phyloP scores from a whole-genome alignment of 2,888 invertebrate genomes.

The Amphipoea oculea region DNA sequence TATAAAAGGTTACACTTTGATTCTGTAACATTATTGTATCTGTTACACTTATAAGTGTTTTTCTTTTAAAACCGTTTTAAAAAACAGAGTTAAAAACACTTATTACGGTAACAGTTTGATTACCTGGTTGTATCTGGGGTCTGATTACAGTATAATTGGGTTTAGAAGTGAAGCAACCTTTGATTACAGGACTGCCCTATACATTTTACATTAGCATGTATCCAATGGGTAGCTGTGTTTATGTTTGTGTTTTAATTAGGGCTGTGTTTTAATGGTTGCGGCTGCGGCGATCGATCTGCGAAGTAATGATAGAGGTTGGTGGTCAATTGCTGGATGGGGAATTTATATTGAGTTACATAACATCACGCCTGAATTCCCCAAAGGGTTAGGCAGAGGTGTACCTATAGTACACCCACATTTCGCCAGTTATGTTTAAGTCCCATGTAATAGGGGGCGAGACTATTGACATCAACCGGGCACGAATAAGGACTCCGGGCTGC shows the following conservation, averaged over 20 bases:
- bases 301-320: not conserved
- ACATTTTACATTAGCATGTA: not conserved
- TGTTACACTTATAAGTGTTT: too few species aligned
- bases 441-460: not conserved
- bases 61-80: too few species aligned
- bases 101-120: too few species aligned
- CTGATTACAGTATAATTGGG: not conserved
- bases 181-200: not conserved
- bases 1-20: too few species aligned
- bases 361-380: not conserved
- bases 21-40: too few species aligned
- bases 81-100: too few species aligned
- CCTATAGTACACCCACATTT: not conserved
- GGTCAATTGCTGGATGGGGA: not conserved
- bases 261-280: conserved; percentile 23
- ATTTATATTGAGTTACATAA: not conserved
- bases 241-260: conserved; percentile 36
- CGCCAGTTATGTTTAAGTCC: not conserved
- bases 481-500: not conserved
- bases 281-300: conserved; percentile 12
- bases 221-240: not conserved
- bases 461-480: not conserved
- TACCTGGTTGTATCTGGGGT: not conserved
- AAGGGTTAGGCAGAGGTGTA: not conserved
- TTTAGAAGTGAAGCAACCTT: not conserved